Evolutionary conservation across 2,888 invertebrate species (phyloP), one percentile per base, ranked within the genome.

Genomic region (Melieria omissa): DNA sequence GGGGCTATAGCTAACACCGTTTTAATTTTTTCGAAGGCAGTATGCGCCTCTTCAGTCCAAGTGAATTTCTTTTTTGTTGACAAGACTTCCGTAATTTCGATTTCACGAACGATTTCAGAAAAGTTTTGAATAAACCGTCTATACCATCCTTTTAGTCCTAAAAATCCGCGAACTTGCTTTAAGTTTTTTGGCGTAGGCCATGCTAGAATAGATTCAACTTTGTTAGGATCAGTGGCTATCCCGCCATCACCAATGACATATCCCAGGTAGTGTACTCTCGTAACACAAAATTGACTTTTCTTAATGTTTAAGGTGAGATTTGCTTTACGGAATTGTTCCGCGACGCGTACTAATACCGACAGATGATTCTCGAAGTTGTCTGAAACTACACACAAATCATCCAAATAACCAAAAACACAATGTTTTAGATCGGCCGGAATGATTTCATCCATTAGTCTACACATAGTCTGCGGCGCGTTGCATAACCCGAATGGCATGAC

Each of bases 101-200:
- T n/a, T n/a, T n/a, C n/a, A n/a, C n/a, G 2, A 29, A 2, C 29
- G 29, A 29, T 29, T 29, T 62, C 67, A 0, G 70, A 44, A 70
- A 74, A 78, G 54, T 78, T 74, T 5, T 73, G 63, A 14, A 77
- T 77, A 47, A 78, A 78, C 4, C 78, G 62, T 0, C 76, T 55
- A 42, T 77, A 78, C 78, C 77, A 78, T 0, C 78, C 77, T 3
- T 75, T 76, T 57, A 79, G 65, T 0, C 77, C 77, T 14, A 78
- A 52, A 29, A 79, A 76, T 45, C 78, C 73, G 3, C 78, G 67
- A 10, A 78, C 75, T 54, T 78, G 75, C 44, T 75, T 75, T 5
- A 73, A 9, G 3, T 68, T 73, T 42, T 71, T 75, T 41, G 78
- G 78, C 0, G 71, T 42, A 0, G 78, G 78, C 71, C 74, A 75